Evolutionary conservation across 2,113 vertebrate genomes (phyloP), one percentile per base, ranked within the genome.

Genomic region (Glaucidium brasilianum): DNA sequence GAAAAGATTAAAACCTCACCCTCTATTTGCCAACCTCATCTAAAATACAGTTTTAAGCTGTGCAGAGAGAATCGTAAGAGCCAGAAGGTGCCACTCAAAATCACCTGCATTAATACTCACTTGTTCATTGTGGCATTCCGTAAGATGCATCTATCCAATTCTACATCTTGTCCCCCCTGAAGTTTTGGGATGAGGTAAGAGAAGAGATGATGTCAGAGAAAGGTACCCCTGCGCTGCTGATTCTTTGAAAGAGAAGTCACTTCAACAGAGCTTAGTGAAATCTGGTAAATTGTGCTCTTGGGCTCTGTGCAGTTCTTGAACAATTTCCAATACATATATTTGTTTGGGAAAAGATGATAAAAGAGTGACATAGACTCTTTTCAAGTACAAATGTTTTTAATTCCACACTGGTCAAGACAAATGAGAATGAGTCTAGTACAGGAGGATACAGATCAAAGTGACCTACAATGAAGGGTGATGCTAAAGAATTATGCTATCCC

Each of bases 11-110:
- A 95, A 83, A 41, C 14, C 50, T 94, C 53, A 64, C 58, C 30
- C 35, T 92, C 80, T 81, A 32, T 86, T 96, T 94, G 75, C 83
- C 80, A 92, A 4, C 77, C 52, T 91, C 43, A 91, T 94, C 84
- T 66, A 73, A 94, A 95, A 84, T 58, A 59, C 55, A 41, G 37
- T 85, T 73, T 76, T 69, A 88, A 92, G 62, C 73, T 69, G 18
- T 62, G 66, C 9, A 4, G 69, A 81, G 80, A 87, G 76, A 87
- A 62, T 53, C 2, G 2, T 58, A 34, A 82, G 32, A 92, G 35
- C n/a, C 49, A 92, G 81, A 76, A 88, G 53, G 53, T 69, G 69
- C 58, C 71, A 50, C 66, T 91, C 67, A 91, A 87, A 94, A 69
- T 73, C 77, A 55, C 26, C 77, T 59, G 62, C 74, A 66, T 78